These are phyloP conservation scores for Theocolax elegans DNA, from an alignment of 1,140 invertebrate genomes.

Conservation along the genomic window DNA sequence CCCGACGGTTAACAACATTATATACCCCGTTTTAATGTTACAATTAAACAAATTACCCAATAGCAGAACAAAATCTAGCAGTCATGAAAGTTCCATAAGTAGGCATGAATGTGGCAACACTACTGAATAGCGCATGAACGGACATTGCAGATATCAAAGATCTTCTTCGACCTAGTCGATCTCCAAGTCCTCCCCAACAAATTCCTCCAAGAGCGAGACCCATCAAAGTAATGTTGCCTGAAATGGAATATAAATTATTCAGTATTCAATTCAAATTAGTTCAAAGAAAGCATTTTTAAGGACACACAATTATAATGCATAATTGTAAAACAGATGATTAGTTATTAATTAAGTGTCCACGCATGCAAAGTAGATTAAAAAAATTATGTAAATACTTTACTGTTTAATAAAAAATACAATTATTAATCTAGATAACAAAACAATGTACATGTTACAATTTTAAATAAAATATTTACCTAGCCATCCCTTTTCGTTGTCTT, in stretches of 20 bases:
- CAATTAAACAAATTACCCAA: conserved; percentile 77
- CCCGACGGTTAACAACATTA: too few species aligned
- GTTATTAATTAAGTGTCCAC: too few species aligned
- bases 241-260: conserved; percentile 21
- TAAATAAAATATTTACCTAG: conserved; percentile 74
- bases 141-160: conserved; percentile 78
- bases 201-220: conserved; percentile 80
- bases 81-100: conserved; percentile 84
- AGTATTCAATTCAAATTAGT: not conserved
- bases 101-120: conserved; percentile 81
- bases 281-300: not conserved
- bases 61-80: conserved; percentile 73
- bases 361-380: too few species aligned
- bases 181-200: conserved; percentile 80
- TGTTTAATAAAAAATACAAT: too few species aligned
- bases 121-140: conserved; percentile 79
- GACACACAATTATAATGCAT: too few species aligned
- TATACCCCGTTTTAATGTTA: too few species aligned
- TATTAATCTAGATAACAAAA: too few species aligned
- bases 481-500: conserved; percentile 80
- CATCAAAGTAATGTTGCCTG: conserved; percentile 75
- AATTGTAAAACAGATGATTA: too few species aligned
- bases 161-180: conserved; percentile 74
- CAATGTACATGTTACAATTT: too few species aligned
- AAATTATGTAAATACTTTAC: too few species aligned